These are phyloP conservation scores for Epizoanthus illoricatus DNA, from an alignment of 92 coral and sea anemone genomes.

Conservation along the genomic window DNA sequence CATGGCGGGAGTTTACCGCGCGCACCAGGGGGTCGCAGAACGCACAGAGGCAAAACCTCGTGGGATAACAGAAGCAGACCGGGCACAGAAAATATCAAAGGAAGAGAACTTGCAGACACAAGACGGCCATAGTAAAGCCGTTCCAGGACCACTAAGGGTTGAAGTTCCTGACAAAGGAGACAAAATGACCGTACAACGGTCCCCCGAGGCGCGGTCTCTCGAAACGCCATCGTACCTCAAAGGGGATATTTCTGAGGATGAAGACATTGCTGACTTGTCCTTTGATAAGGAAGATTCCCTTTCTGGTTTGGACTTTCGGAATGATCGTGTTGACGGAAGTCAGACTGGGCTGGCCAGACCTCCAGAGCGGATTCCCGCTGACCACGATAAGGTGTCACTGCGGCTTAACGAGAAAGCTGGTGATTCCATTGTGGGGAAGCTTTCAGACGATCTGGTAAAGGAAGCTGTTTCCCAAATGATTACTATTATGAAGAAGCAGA, in stretches of 20 bases:
- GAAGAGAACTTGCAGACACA: not conserved
- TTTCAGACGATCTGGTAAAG: constrained; percentile 76
- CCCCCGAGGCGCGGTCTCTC: constrained; percentile 8
- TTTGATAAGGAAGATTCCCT: constrained; percentile 38
- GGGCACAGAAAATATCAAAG: too few species aligned
- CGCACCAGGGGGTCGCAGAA: constrained; percentile 43
- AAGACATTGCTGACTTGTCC: constrained; percentile 38
- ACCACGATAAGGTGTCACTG: constrained; percentile 31
- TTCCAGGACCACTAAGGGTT: not conserved
- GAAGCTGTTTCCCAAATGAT: constrained; percentile 96
- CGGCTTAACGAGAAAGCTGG: constrained; percentile 10
- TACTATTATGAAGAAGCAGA: constrained; percentile 67
- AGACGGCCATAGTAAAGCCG: not conserved
- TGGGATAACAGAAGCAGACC: too few species aligned
- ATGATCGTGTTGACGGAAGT: not conserved
- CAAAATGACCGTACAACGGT: not conserved
- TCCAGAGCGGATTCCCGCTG: constrained; percentile 28
- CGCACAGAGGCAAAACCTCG: not conserved
- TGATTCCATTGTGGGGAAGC: constrained; percentile 48
- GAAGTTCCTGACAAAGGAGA: constrained; percentile 2
- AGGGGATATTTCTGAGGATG: constrained; percentile 57
- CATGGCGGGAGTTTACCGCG: constrained; percentile 55
- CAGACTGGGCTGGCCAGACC: not conserved
- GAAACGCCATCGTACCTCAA: constrained; percentile 32
- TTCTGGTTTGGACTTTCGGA: constrained; percentile 57